phyloP scores from a whole-genome alignment of 1,140 invertebrate genomes.

The Zaprionus ornatus region DNA sequence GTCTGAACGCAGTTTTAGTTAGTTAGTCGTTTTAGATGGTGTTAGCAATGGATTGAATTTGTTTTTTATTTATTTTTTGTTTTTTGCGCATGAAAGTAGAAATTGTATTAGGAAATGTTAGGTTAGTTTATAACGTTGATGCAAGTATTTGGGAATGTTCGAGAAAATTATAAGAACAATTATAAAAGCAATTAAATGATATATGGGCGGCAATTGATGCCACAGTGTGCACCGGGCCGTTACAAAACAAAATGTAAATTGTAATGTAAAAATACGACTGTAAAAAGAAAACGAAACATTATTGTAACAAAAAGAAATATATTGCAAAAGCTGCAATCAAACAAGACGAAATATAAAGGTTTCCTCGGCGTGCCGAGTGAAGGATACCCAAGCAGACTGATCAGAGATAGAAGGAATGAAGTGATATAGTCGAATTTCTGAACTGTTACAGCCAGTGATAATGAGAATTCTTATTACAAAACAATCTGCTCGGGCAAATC shows the following conservation, averaged over 20 bases:
- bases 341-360: background rate
- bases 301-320: slow-evolving; percentile 32
- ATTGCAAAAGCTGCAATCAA: slow-evolving; percentile 24
- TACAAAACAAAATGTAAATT: slow-evolving; percentile 60
- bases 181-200: slow-evolving; percentile 21
- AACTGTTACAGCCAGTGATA: no score
- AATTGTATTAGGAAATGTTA: slow-evolving; percentile 50
- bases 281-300: slow-evolving; percentile 71
- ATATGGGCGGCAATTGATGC: slow-evolving; percentile 23
- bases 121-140: slow-evolving; percentile 28
- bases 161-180: slow-evolving; percentile 17
- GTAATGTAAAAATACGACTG: slow-evolving; percentile 57
- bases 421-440: no score
- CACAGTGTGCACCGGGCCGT: slow-evolving; percentile 46
- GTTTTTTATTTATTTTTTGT: background rate
- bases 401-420: background rate
- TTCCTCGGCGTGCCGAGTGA: slow-evolving; percentile 7
- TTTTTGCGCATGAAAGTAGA: slow-evolving; percentile 57
- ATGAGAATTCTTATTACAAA: background rate
- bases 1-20: slow-evolving; percentile 48
- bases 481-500: background rate
- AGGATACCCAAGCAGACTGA: slow-evolving; percentile 12
- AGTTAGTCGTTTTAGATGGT: slow-evolving; percentile 26
- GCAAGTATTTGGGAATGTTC: background rate
- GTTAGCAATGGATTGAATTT: slow-evolving; percentile 37